Evolutionary conservation across 2,888 invertebrate species (phyloP).

Genomic region (Acanthosepion lycidas): DNA sequence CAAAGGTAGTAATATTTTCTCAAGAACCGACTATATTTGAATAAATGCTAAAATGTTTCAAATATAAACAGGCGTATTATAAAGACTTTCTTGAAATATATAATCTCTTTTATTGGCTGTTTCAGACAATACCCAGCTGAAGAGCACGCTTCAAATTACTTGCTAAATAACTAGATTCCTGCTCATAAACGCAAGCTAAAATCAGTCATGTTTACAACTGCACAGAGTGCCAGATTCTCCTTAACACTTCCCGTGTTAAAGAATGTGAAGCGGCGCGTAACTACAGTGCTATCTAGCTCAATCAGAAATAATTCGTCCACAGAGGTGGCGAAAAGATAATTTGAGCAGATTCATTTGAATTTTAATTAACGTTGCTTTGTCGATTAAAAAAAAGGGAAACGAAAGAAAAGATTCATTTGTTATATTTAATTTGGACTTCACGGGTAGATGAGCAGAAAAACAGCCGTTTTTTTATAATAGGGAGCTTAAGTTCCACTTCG

Average conservation of each 20-base stretch:
- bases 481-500: too few relatives aligned
- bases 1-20: not conserved
- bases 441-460: too few relatives aligned
- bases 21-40: not conserved
- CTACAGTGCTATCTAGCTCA: not conserved
- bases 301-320: not conserved
- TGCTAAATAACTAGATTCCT: not conserved
- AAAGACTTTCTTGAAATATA: not conserved
- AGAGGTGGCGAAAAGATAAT: not conserved
- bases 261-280: not conserved
- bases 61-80: not conserved
- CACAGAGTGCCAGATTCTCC: not conserved
- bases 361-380: not conserved
- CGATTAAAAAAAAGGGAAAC: not conserved
- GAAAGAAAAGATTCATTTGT: too few relatives aligned
- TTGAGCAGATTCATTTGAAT: not conserved
- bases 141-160: not conserved
- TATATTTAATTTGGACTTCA: too few relatives aligned
- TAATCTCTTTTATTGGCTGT: not conserved
- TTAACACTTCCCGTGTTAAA: not conserved
- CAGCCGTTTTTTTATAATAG: too few relatives aligned
- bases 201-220: not conserved
- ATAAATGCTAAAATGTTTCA: not conserved
- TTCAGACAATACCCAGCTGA: not conserved
- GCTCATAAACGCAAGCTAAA: not conserved